Evolutionary conservation across 2,797 vertebrate species (phyloP), one percentile per base, ranked within the genome.

Genomic region (Pitangus sulphuratus): DNA sequence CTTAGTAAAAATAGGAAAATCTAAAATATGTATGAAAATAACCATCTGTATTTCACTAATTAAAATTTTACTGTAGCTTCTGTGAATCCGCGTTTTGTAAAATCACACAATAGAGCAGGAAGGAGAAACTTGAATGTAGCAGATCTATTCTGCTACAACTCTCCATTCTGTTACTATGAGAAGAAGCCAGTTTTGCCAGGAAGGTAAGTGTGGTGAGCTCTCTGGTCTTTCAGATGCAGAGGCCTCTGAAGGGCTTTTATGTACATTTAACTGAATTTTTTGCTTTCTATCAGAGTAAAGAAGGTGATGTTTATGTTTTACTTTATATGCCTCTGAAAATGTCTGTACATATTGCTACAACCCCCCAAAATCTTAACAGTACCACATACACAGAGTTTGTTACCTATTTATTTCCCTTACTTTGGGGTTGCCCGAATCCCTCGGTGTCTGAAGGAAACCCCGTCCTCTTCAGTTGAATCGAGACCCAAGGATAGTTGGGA

Each of bases 11-110:
- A 22, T 9, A 87, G 50, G 33, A 57, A 61, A 68, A 66, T 45
- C 48, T 45, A 47, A 85, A 88, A 54, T 68, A 65, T 57, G 2
- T 57, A 44, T 75, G n/a, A 53, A 90, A 92, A 85, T 68, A 85
- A 19, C 61, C 28, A 40, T 84, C 77, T 84, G 24, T 42, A 50
- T 94, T 95, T 85, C 58, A 54, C 21, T 61, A 78, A 71, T 87
- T 77, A 90, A 82, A 79, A 87, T 42, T 54, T 64, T 47, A 26
- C 25, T 33, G 5, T 64, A 48, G 42, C n/a, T 76, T 81, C 47
- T 81, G 13, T 81, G 62, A 84, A 77, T 89, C 81, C 4, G 2
- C 39, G 31, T 81, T 90, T 81, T 35, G 17, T 76, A 31, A 95
- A 96, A 78, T 81, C 21, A 25, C 12, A 9, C 19, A 40, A 37